A percentile compares a stretch with the other conserved stretches of the same genome.
Evolutionary conservation across 2,888 invertebrate genomes (phyloP).

Genomic region (Xylota segnis): DNA sequence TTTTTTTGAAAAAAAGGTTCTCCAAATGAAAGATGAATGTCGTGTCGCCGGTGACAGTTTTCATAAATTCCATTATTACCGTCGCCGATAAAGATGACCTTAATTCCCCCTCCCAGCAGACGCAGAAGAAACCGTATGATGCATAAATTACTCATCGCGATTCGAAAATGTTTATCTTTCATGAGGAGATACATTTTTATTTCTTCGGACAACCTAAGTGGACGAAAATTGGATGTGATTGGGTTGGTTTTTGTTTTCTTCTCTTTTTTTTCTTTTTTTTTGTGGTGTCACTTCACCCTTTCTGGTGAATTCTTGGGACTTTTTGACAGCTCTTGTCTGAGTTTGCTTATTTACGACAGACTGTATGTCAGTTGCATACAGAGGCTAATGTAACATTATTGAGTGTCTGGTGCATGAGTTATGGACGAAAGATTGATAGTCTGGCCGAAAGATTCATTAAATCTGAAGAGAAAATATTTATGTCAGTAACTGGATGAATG

Average conservation of each 20-base stretch:
- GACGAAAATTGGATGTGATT: slow-evolving; percentile 54
- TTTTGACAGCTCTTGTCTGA: slow-evolving; percentile 71
- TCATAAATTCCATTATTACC: slow-evolving; percentile 56
- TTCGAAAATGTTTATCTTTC: slow-evolving; percentile 5
- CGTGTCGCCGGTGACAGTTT: slow-evolving; percentile 44
- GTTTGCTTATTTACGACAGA: slow-evolving; percentile 69
- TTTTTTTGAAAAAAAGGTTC: not conserved
- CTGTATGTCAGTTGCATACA: slow-evolving; percentile 60
- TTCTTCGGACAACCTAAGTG: slow-evolving; percentile 56
- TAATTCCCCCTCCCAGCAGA: not conserved
- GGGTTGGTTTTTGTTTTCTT: slow-evolving; percentile 12
- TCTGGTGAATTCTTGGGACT: slow-evolving; percentile 50
- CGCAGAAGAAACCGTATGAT: slow-evolving; percentile 3
- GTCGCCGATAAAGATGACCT: slow-evolving; percentile 43
- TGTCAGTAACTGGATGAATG: slow-evolving; percentile 27
- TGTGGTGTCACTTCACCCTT: slow-evolving; percentile 37
- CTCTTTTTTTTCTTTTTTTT: not conserved
- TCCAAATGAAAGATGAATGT: slow-evolving; percentile 40
- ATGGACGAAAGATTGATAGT: slow-evolving; percentile 60
- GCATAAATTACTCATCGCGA: slow-evolving; percentile 57
- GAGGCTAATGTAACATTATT: slow-evolving; percentile 61
- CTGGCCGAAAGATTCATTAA: slow-evolving; percentile 61
- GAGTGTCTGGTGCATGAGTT: slow-evolving; percentile 69
- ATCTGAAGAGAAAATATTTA: slow-evolving; percentile 14
- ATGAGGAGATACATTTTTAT: slow-evolving; percentile 25